phyloP scores from a whole-genome alignment of 2,113 vertebrate genomes.

The Eretmochelys imbricata region DNA sequence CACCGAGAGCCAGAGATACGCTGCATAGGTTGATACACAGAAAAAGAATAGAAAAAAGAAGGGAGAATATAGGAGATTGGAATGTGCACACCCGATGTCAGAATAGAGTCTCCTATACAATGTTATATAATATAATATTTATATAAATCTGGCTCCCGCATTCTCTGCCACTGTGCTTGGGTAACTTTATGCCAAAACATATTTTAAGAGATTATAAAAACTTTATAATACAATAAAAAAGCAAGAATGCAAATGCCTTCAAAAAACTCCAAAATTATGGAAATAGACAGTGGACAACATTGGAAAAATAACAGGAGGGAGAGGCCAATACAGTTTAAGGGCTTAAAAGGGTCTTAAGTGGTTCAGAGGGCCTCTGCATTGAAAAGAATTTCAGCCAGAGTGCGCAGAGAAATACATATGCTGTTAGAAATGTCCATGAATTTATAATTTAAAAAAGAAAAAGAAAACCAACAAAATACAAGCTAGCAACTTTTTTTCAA shows the following conservation, averaged over 20 bases:
- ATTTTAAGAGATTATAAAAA: background rate
- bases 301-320: background rate
- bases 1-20: background rate
- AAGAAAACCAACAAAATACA: background rate
- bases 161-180: background rate
- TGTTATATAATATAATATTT: background rate
- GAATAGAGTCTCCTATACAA: background rate
- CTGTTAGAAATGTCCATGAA: background rate
- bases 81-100: background rate
- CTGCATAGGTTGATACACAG: background rate
- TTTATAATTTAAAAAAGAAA: background rate
- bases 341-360: background rate
- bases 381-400: background rate
- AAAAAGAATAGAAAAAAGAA: background rate
- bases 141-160: background rate
- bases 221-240: background rate
- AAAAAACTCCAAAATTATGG: background rate
- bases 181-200: background rate
- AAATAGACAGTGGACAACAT: background rate
- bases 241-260: background rate
- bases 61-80: background rate
- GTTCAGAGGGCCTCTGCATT: background rate
- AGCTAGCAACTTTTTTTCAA: background rate
- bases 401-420: background rate
- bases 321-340: background rate